Conservation (phyloP, 2,888 invertebrate genomes). For the Doris montereyensis region DNA sequence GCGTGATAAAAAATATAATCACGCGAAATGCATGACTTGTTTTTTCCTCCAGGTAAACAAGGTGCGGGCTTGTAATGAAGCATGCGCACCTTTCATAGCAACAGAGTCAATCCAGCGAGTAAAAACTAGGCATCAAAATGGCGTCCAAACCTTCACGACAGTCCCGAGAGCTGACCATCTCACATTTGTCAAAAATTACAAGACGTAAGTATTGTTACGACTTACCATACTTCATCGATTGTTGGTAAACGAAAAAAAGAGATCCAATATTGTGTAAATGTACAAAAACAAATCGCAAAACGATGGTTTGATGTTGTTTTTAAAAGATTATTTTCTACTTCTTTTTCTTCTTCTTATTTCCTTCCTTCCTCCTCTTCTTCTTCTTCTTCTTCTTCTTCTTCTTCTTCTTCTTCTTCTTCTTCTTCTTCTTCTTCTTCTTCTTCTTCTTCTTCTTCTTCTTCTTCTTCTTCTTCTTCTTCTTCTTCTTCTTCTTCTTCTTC, state of each 20-base stretch:
- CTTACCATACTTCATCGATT: no score
- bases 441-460: not conserved
- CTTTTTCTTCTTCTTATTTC: no score
- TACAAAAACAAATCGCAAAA: not conserved
- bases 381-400: conserved; percentile 3
- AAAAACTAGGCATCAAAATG: conserved; percentile 52
- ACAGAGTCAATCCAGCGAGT: no score
- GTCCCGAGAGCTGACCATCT: conserved; percentile 52
- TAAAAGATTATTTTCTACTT: not conserved
- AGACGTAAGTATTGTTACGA: conserved; percentile 33
- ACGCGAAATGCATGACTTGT: no score
- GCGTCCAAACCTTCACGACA: conserved; percentile 55
- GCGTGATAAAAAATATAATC: no score
- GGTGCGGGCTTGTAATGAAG: no score
- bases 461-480: not conserved
- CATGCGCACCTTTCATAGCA: no score
- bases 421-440: not conserved
- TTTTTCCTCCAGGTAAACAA: no score
- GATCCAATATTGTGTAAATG: not conserved
- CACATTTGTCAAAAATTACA: conserved; percentile 46
- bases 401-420: not conserved
- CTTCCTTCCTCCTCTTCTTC: not conserved
- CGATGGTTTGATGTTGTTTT: not conserved
- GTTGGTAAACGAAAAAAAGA: no score
- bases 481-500: not conserved